phyloP scores from a whole-genome alignment of 2,797 vertebrate species.

The Distichodus sexfasciatus region DNA sequence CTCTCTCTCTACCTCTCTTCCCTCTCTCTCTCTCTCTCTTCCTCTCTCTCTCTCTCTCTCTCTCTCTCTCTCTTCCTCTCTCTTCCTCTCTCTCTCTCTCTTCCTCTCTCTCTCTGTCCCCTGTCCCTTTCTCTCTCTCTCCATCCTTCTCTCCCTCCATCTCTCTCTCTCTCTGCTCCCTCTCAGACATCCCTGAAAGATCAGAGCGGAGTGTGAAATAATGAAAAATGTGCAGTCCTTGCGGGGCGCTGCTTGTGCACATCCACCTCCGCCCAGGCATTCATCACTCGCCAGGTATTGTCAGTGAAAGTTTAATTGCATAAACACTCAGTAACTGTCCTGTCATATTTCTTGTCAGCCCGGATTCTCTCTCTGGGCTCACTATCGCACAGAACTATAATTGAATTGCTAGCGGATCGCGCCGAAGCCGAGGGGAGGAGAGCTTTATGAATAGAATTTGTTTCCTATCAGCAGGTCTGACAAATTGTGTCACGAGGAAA shows the following conservation, averaged over 20 bases:
- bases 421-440: constrained; percentile 76
- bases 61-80: background rate
- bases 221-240: constrained; percentile 90
- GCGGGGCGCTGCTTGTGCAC: constrained; percentile 80
- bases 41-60: background rate
- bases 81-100: background rate
- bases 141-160: background rate
- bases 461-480: constrained; percentile 92
- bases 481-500: constrained; percentile 86
- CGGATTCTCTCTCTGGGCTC: constrained; percentile 87
- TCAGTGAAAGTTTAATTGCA: constrained; percentile 98
- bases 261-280: constrained; percentile 84
- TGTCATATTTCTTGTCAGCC: constrained; percentile 97
- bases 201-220: constrained; percentile 85
- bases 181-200: constrained; percentile 81
- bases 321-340: constrained; percentile 98
- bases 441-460: constrained; percentile 93
- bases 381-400: constrained; percentile 96
- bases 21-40: too few relatives aligned
- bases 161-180: constrained; percentile 37
- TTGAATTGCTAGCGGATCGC: constrained; percentile 96
- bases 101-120: constrained; percentile 38
- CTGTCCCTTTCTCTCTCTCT: background rate
- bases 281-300: constrained; percentile 91
- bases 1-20: background rate